These are phyloP conservation scores for Protonemura montana DNA, from an alignment of 2,888 invertebrate genomes.

Conservation along the genomic window DNA sequence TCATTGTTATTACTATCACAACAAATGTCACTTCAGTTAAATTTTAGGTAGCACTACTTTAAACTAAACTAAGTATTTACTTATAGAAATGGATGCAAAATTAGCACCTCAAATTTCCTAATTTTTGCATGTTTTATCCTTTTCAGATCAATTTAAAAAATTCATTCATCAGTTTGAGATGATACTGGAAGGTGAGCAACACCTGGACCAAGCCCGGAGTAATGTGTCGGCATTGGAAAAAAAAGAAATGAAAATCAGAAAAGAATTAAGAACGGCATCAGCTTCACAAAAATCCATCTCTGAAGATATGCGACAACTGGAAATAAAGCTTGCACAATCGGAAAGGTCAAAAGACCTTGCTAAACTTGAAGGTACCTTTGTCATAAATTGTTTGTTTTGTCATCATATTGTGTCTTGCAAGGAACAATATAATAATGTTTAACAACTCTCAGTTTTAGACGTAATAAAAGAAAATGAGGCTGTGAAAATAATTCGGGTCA, in stretches of 20 bases:
- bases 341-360: slow-evolving; percentile 60
- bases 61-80: too few relatives aligned
- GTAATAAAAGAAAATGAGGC: slow-evolving; percentile 62
- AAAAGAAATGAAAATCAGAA: slow-evolving; percentile 58
- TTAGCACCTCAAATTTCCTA: background rate
- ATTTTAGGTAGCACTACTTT: too few relatives aligned
- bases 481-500: slow-evolving; percentile 61
- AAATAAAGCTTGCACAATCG: slow-evolving; percentile 60
- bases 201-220: slow-evolving; percentile 59
- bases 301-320: slow-evolving; percentile 59
- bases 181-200: slow-evolving; percentile 61
- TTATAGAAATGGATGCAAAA: too few relatives aligned
- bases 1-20: too few relatives aligned
- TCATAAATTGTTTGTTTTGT: background rate
- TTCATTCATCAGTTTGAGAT: slow-evolving; percentile 61
- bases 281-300: slow-evolving; percentile 57
- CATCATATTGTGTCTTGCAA: background rate
- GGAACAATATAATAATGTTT: too few relatives aligned
- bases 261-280: slow-evolving; percentile 59
- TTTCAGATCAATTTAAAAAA: slow-evolving; percentile 60
- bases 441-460: slow-evolving; percentile 58
- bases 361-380: slow-evolving; percentile 59
- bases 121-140: slow-evolving; percentile 28
- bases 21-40: too few relatives aligned
- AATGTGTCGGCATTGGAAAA: slow-evolving; percentile 59